Conservation (phyloP, 2,888 invertebrate genomes). For the Neuroscelio doddi region DNA sequence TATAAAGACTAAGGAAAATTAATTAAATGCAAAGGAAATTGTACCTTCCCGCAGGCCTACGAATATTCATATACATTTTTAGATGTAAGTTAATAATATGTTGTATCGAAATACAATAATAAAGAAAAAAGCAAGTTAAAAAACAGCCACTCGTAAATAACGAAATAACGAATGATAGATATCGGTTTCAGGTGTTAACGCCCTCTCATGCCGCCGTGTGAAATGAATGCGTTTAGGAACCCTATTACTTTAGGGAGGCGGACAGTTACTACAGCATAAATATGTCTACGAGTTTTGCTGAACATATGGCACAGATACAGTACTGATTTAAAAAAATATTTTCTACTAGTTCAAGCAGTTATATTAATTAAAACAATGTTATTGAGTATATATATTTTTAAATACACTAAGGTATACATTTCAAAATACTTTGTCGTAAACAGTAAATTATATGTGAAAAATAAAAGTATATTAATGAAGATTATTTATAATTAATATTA, state of each 20-base stretch:
- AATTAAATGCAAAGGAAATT: constrained; percentile 65
- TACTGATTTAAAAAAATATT: background rate
- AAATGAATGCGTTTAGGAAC: constrained; percentile 71
- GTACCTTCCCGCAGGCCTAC: constrained; percentile 6
- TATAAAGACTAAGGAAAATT: constrained; percentile 52
- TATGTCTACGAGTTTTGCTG: constrained; percentile 53
- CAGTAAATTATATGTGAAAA: no score
- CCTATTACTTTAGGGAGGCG: constrained; percentile 67
- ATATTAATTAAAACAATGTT: no score
- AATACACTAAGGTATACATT: no score
- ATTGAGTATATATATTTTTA: no score
- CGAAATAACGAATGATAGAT: constrained; percentile 69
- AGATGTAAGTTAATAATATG: no score
- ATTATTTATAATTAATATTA: no score
- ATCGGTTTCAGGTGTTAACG: constrained; percentile 72
- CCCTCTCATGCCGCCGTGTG: constrained; percentile 66
- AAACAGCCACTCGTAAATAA: constrained; percentile 43
- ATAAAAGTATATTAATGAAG: no score
- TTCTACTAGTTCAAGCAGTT: background rate
- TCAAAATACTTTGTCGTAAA: no score
- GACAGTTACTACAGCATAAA: constrained; percentile 70
- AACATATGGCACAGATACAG: constrained; percentile 35
- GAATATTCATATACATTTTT: no score
- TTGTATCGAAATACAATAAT: no score
- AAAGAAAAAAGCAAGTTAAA: background rate